A percentile compares a stretch with the other conserved stretches of the same genome.
phyloP scores from a whole-genome alignment of 2,797 vertebrate species.

The Odontamblyopus lacepedii region DNA sequence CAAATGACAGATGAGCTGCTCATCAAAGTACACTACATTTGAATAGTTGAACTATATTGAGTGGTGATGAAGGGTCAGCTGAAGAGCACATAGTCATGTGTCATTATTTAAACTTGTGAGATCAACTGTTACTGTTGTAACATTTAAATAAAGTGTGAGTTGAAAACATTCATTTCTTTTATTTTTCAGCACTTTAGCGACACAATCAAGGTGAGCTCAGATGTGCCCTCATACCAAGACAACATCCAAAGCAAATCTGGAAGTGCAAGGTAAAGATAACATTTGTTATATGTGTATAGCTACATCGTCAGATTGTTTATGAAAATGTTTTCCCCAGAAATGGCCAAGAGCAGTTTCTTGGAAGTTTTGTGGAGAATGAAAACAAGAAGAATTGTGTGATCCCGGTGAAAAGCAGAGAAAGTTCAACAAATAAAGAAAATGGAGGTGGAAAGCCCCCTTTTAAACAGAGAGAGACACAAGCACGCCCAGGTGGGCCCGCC shows the following conservation, averaged over 20 bases:
- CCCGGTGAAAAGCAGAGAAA: constrained; percentile 62
- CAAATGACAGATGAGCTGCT: constrained; percentile 10
- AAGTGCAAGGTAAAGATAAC: constrained; percentile 79
- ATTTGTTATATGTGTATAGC: background rate
- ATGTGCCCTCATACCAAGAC: constrained; percentile 82
- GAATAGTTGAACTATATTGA: constrained; percentile 24
- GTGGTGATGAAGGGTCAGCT: constrained; percentile 24
- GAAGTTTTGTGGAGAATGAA: constrained; percentile 77
- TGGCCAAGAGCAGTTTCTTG: constrained; percentile 60
- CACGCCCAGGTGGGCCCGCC: constrained; percentile 69
- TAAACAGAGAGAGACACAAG: constrained; percentile 77
- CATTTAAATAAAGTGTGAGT: constrained; percentile 14
- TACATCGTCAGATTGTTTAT: constrained; percentile 11
- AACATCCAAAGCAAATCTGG: constrained; percentile 75
- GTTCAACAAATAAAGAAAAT: constrained; percentile 69
- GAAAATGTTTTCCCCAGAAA: constrained; percentile 46
- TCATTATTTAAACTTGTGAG: constrained; percentile 7
- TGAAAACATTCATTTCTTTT: constrained; percentile 8
- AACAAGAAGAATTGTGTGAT: constrained; percentile 74
- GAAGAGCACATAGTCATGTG: constrained; percentile 24
- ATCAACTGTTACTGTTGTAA: constrained; percentile 19
- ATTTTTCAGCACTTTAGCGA: constrained; percentile 79
- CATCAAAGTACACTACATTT: constrained; percentile 27
- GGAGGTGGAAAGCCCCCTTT: constrained; percentile 66
- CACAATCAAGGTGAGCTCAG: constrained; percentile 87